Percentiles rank a stretch among this genome's conserved stretches.
These are phyloP conservation scores for Drosophila parvula DNA, from an alignment of 1,140 invertebrate species.

Conservation along the genomic window DNA sequence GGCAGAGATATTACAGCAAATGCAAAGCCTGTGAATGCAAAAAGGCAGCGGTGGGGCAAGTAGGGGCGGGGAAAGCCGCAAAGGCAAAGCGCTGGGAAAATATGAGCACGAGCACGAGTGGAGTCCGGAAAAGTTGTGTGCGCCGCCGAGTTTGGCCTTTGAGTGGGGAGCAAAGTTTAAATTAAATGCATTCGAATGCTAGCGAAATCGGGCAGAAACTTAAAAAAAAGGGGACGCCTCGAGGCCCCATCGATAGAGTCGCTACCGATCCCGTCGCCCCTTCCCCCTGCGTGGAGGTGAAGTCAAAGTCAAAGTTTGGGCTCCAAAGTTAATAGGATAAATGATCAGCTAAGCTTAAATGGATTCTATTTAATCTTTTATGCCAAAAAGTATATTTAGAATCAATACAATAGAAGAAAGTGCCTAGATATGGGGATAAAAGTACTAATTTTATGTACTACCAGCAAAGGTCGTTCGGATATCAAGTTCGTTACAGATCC, in stretches of 20 bases:
- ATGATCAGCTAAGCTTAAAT: not conserved
- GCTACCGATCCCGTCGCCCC: no score
- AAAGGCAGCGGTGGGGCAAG: constrained; percentile 32
- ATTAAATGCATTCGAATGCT: constrained; percentile 45
- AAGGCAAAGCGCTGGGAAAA: constrained; percentile 64
- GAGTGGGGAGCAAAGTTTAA: constrained; percentile 45
- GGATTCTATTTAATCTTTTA: not conserved
- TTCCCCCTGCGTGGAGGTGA: not conserved
- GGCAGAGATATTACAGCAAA: constrained; percentile 36
- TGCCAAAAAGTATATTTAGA: not conserved
- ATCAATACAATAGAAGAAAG: not conserved
- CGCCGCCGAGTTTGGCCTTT: constrained; percentile 19
- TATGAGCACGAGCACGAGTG: constrained; percentile 42
- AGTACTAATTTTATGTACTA: no score
- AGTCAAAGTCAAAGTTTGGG: not conserved
- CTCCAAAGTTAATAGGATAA: not conserved
- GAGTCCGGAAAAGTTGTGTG: constrained; percentile 51
- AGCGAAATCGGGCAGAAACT: constrained; percentile 18
- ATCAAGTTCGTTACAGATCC: no score
- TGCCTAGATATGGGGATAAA: no score
- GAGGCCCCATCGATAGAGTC: constrained; percentile 5
- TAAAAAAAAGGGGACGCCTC: constrained; percentile 8
- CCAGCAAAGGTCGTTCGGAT: no score
- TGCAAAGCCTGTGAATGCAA: constrained; percentile 50
- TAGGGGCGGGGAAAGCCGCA: constrained; percentile 49